Base-by-base conservation (phyloP, 2,888 invertebrate species). In the Stenodema calcarata region DNA sequence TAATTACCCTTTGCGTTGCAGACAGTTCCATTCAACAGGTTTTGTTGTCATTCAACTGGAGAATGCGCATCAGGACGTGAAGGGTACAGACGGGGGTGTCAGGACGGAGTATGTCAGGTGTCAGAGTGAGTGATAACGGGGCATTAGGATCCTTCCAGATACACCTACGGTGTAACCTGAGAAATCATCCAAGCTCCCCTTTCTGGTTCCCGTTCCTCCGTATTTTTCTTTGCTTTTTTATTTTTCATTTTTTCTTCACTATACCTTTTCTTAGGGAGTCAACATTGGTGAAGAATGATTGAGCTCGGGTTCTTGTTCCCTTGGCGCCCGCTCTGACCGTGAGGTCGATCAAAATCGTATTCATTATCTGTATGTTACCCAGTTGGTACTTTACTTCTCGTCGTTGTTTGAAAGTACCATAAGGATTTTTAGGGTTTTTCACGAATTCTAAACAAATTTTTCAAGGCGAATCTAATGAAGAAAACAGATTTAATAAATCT, bases 91-190 rank as follows among this genome's bases (percentile, higher is more conserved):
- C 47, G 16, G 47, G 11, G 47, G 47, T 23, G 62, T 23, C 62
- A 62, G 23, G 62, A 0, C 62, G 18, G 62, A 23, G 62, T 62
- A 27, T 62, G 18, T 62, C 62, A 62, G 27, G 78, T 78, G 78
- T 78, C 78, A 78, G 16, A 78, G 44, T 78, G 78, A 78, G 44
- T 78, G 78, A 78, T 78, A 78, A 78, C 78, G 47, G 78, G 44
- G 44, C 78, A 78, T 78, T 78, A 78, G 78, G 78, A 78, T 44
- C 78, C 35, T 11, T 44, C 30, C 27, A 44, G 78, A 78, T 78
- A 78, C 78, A 78, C 78, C 78, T 44, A 78, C 78, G 16, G 70
- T 18, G 69, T 73, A 73, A 73, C 73, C 73, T 41, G 73, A 73
- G 73, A 73, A 73, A 73, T 73, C 73, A 73, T 73, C 62, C 73